phyloP scores from a whole-genome alignment of 1,140 invertebrate species.

The Zaprionus capensis region DNA sequence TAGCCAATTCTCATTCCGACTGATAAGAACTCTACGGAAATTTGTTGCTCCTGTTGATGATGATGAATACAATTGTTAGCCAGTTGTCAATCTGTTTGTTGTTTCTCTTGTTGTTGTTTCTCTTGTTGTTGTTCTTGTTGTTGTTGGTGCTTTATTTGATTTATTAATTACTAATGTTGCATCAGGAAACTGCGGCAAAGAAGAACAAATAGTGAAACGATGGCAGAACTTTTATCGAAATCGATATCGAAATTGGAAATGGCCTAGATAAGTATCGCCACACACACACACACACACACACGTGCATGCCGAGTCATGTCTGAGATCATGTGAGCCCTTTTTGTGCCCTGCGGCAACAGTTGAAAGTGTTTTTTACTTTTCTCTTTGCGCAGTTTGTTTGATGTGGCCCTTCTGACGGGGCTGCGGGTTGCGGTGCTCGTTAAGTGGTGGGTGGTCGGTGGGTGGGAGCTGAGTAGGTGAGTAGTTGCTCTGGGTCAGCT shows the following conservation, averaged over 20 bases:
- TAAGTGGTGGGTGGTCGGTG: conserved; percentile 11
- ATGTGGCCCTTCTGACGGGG: conserved; percentile 42
- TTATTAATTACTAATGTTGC: conserved; percentile 81
- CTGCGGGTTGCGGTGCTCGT: background rate
- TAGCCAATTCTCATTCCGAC: conserved; percentile 33
- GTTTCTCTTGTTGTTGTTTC: conserved; percentile 29
- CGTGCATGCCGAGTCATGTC: conserved; percentile 19
- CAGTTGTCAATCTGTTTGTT: conserved; percentile 27
- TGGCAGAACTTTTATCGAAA: conserved; percentile 34
- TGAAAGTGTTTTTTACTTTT: conserved; percentile 48
- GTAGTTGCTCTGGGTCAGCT: conserved; percentile 29
- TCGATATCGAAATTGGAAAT: conserved; percentile 67
- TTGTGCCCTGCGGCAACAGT: conserved; percentile 56
- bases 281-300: background rate
- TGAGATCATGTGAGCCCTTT: conserved; percentile 67
- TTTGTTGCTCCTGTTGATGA: conserved; percentile 29
- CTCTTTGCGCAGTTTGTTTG: conserved; percentile 49
- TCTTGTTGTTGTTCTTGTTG: background rate
- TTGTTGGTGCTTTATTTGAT: conserved; percentile 62
- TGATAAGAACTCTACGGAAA: conserved; percentile 53
- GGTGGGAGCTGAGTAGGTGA: conserved; percentile 1
- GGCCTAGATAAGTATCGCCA: conserved; percentile 58
- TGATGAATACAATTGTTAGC: conserved; percentile 3
- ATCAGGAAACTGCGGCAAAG: conserved; percentile 65
- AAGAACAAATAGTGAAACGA: conserved; percentile 43